Conservation (phyloP, 2,797 vertebrate species). For the Helicolenus hilgendorfi region DNA sequence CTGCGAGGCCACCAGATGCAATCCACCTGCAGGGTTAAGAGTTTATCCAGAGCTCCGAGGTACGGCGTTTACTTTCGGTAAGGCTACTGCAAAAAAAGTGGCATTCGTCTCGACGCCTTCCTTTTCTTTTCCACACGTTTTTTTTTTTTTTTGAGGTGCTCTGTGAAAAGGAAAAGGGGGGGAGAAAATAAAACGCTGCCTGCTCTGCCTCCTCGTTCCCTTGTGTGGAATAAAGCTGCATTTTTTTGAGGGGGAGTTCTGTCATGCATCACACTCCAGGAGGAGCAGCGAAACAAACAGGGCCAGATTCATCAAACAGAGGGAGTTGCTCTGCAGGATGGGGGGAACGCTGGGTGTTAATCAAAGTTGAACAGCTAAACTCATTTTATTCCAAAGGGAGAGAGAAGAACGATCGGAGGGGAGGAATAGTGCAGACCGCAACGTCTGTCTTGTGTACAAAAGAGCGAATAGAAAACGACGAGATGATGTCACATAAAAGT, state of each 20-base stretch:
- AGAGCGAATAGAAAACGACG: constrained; percentile 4
- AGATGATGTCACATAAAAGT: not conserved
- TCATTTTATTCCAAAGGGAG: constrained; percentile 51
- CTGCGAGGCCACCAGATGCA: constrained; percentile 40
- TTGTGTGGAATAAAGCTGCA: constrained; percentile 60
- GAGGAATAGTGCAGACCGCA: not conserved
- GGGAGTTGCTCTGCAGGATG: constrained; percentile 55
- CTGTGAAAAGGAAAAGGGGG: not conserved
- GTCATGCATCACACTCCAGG: constrained; percentile 68
- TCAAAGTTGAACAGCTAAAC: constrained; percentile 72
- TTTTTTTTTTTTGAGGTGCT: constrained; percentile 48
- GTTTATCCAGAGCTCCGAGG: constrained; percentile 61
- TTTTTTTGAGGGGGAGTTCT: constrained; percentile 56
- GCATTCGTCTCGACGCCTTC: not conserved
- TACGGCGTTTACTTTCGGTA: constrained; percentile 30
- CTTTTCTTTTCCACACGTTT: constrained; percentile 30
- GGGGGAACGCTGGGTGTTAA: constrained; percentile 64
- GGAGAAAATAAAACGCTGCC: not conserved
- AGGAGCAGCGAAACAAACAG: constrained; percentile 69
- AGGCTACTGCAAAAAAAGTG: not conserved
- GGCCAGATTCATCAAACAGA: constrained; percentile 74
- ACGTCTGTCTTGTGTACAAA: constrained; percentile 2
- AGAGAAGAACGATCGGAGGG: not conserved
- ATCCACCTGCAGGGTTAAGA: constrained; percentile 66
- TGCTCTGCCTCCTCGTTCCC: constrained; percentile 16